Percentiles rank a stretch among this genome's conserved stretches.
These are phyloP conservation scores for Peromyscus attwateri DNA, from an alignment of 2,797 vertebrate genomes.

Conservation along the genomic window DNA sequence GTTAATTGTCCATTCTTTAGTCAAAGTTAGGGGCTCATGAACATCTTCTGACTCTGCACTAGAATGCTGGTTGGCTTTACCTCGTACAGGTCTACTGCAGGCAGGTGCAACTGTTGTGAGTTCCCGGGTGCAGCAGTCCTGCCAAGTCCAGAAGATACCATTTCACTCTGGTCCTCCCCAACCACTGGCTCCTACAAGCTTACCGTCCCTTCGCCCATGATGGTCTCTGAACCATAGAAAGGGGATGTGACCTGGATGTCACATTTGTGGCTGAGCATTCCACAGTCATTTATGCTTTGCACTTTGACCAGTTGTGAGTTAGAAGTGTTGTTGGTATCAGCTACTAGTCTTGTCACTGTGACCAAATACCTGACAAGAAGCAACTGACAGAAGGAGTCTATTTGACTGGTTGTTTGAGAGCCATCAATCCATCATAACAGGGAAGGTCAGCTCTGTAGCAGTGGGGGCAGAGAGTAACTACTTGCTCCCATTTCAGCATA, in stretches of 20 bases:
- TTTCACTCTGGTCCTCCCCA: background rate
- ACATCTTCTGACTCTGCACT: background rate
- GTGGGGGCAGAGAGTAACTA: background rate
- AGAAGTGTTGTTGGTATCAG: background rate
- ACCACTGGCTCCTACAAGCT: background rate
- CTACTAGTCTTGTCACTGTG: background rate
- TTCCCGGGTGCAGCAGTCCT: background rate
- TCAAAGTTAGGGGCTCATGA: background rate
- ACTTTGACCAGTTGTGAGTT: background rate
- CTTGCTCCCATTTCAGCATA: background rate
- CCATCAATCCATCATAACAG: background rate
- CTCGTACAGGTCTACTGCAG: no score
- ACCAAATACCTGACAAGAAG: background rate
- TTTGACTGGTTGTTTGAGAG: background rate
- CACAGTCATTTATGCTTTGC: background rate
- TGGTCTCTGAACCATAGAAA: background rate
- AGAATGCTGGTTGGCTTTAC: no score
- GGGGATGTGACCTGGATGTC: background rate
- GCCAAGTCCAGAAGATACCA: background rate
- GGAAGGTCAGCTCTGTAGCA: background rate
- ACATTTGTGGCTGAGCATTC: background rate
- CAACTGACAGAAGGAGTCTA: background rate
- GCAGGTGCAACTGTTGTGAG: background rate
- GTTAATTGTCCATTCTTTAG: background rate
- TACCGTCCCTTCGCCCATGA: background rate